A percentile compares a stretch with the other conserved stretches of the same genome.
Conservation (phyloP, 2,888 invertebrate genomes). For the Patella depressa region DNA sequence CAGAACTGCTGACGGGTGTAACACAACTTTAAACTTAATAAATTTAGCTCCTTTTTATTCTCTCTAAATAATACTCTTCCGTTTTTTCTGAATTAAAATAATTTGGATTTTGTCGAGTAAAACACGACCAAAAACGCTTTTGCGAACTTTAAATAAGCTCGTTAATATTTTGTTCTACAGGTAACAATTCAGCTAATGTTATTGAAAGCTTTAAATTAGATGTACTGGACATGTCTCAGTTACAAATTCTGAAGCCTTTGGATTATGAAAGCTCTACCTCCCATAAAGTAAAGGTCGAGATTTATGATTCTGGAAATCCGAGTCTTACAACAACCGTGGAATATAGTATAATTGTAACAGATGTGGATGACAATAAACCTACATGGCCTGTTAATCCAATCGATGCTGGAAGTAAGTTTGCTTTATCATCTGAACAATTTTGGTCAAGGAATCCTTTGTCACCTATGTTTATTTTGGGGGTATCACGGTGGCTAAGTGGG, state of each 20-base stretch:
- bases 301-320: neutral
- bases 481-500: too few species aligned
- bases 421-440: neutral
- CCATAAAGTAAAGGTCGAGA: neutral
- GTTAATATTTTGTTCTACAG: too few species aligned
- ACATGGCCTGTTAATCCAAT: conserved; percentile 3
- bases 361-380: neutral
- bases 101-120: conserved; percentile 15
- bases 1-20: too few species aligned
- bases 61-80: conserved; percentile 23
- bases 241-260: too few species aligned
- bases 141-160: too few species aligned
- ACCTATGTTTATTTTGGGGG: neutral
- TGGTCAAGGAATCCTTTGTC: too few species aligned
- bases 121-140: too few species aligned
- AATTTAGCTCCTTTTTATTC: too few species aligned
- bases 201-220: too few species aligned
- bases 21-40: too few species aligned
- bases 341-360: neutral
- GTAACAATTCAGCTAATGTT: too few species aligned
- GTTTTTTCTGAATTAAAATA: conserved; percentile 29
- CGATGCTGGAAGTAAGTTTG: neutral
- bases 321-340: neutral
- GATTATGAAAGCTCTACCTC: neutral
- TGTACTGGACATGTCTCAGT: too few species aligned